Conservation (phyloP, 2,888 invertebrate species). For the Tipula vernalis region DNA sequence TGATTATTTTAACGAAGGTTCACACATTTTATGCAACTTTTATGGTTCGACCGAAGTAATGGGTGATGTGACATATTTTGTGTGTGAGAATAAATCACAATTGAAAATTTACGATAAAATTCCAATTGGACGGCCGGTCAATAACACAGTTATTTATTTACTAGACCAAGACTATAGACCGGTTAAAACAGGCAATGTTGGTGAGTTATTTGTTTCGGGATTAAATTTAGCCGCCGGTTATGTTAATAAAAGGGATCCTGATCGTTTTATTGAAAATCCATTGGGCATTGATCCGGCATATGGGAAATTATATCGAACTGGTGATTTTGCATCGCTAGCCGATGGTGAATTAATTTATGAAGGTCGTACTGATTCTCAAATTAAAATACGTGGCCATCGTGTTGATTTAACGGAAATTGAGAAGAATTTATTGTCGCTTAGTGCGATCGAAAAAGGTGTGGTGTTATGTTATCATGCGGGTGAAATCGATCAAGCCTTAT, state of each 20-base stretch:
- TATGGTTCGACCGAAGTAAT: constrained; percentile 88
- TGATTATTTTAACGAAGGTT: constrained; percentile 50
- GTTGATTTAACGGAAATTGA: constrained; percentile 80
- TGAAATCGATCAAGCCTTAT: constrained; percentile 53
- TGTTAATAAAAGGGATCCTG: constrained; percentile 58
- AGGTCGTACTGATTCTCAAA: constrained; percentile 74
- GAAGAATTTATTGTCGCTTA: constrained; percentile 48
- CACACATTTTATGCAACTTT: constrained; percentile 66
- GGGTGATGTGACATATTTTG: constrained; percentile 77
- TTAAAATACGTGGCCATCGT: constrained; percentile 75
- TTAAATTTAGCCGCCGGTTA: constrained; percentile 70
- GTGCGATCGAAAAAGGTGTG: constrained; percentile 59
- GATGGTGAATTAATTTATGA: constrained; percentile 61
- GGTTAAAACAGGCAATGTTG: constrained; percentile 58
- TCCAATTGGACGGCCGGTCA: constrained; percentile 68
- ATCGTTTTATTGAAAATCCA: constrained; percentile 64
- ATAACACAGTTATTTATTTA: constrained; percentile 70
- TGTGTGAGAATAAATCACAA: constrained; percentile 47
- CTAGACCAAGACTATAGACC: constrained; percentile 61
- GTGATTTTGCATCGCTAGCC: constrained; percentile 65
- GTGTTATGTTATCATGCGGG: constrained; percentile 70
- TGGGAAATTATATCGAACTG: constrained; percentile 65
- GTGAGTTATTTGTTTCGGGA: constrained; percentile 74
- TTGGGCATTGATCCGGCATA: constrained; percentile 55
- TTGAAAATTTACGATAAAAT: constrained; percentile 52